A percentile compares a stretch with the other conserved stretches of the same genome.
These are phyloP conservation scores for Dicyrtoma fusca DNA, from an alignment of 2,888 invertebrate species.

Conservation along the genomic window DNA sequence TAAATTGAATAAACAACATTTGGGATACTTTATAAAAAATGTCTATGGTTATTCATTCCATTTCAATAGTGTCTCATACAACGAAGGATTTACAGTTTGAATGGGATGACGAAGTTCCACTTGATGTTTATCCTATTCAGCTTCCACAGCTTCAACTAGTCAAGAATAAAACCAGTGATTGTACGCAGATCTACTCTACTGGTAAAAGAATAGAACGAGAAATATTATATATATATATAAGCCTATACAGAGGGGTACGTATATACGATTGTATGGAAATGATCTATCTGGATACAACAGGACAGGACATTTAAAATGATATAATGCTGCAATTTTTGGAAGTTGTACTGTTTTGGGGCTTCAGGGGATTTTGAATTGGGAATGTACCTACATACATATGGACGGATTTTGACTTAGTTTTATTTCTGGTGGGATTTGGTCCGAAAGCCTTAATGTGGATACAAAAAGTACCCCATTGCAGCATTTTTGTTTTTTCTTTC, in stretches of 20 bases:
- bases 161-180: slow-evolving; percentile 86
- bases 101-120: slow-evolving; percentile 87
- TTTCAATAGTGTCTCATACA: slow-evolving; percentile 80
- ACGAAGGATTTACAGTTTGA: slow-evolving; percentile 92
- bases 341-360: too few species aligned
- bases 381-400: too few species aligned
- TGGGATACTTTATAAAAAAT: too few species aligned
- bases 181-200: slow-evolving; percentile 89
- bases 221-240: neutral
- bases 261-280: neutral
- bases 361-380: too few species aligned
- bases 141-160: slow-evolving; percentile 85
- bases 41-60: neutral
- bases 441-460: too few species aligned
- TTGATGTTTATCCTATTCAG: slow-evolving; percentile 87
- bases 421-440: too few species aligned
- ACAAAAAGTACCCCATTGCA: too few species aligned
- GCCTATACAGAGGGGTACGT: too few species aligned
- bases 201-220: slow-evolving; percentile 62
- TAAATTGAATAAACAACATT: too few species aligned
- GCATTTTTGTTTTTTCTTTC: too few species aligned
- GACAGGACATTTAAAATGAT: neutral
- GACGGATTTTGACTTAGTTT: too few species aligned
- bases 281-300: neutral
- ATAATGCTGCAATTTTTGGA: neutral